Conservation (phyloP, 2,888 invertebrate genomes). For the Anarsia innoxiella region DNA sequence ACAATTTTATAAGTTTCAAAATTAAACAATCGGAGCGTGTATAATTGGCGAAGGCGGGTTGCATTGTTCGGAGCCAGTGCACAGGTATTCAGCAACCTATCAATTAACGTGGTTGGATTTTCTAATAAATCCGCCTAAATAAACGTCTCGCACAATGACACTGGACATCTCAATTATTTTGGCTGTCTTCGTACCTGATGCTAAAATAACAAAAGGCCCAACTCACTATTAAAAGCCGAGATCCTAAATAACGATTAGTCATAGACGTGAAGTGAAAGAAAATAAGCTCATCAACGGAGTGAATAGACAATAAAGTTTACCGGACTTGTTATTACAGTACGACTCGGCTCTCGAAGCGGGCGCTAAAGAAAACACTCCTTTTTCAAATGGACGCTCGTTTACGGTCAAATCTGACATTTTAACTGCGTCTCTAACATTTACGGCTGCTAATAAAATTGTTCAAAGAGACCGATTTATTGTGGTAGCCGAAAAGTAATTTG, state of each 20-base stretch:
- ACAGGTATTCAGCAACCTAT: conserved; percentile 65
- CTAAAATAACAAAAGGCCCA: conserved; percentile 52
- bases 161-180: conserved; percentile 30
- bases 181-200: conserved; percentile 25
- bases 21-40: conserved; percentile 65
- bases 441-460: conserved; percentile 60
- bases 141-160: conserved; percentile 41
- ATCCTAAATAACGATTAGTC: conserved; percentile 57
- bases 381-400: conserved; percentile 61
- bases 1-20: conserved; percentile 68
- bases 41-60: conserved; percentile 50
- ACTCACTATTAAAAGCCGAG: conserved; percentile 27
- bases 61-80: conserved; percentile 64
- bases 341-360: conserved; percentile 29
- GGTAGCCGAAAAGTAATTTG: conserved; percentile 47
- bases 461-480: conserved; percentile 59
- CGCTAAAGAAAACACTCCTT: conserved; percentile 67
- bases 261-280: conserved; percentile 53
- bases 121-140: conserved; percentile 59
- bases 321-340: conserved; percentile 54
- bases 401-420: conserved; percentile 68
- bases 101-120: conserved; percentile 48
- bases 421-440: conserved; percentile 65
- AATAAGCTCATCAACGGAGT: conserved; percentile 62
- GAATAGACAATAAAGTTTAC: conserved; percentile 64